Base-by-base conservation (phyloP, 2,888 invertebrate genomes). In the Dicyrtoma fusca region DNA sequence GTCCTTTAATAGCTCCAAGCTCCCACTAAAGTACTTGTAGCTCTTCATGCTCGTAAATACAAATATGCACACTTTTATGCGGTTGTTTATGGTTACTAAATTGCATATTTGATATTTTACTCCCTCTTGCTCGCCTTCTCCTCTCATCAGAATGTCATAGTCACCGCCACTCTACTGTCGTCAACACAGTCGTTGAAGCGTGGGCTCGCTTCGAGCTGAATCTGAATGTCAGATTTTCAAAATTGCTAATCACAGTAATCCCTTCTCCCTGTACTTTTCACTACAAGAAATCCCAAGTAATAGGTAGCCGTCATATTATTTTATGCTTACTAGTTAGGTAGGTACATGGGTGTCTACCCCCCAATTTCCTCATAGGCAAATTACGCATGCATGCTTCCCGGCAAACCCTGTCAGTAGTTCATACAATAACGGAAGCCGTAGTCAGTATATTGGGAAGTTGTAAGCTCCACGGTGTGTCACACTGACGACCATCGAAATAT, bases 231-330 rank as follows among this genome's bases (percentile, higher is more conserved):
- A 64, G 23, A 64, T 69, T 69, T 69, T 2, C 69, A 59, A 69
- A 69, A 61, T 61, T 61, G 69, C 69, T 69, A 69, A 69, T 69
- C 62, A 62, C 62, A 17, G 49, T 69, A 62, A 62, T 69, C 69
- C 61, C 66, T 66, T 66, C 21, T 66, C 53, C 53, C 19, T 17
- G 19, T 17, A 19, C 19, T 2, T 57, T 23, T 57, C 49, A 49
- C 17, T 49, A 49, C 17, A 49, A 5, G 3, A 5, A n/a, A n/a
- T n/a, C n/a, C n/a, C n/a, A n/a, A n/a, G n/a, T n/a, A n/a, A n/a
- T n/a, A n/a, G n/a, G n/a, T n/a, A n/a, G n/a, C n/a, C n/a, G n/a
- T n/a, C n/a, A n/a, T n/a, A n/a, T n/a, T n/a, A n/a, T n/a, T n/a
- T n/a, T n/a, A n/a, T n/a, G n/a, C n/a, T n/a, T n/a, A n/a, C n/a